Evolutionary conservation across 2,113 vertebrate species (phyloP), one percentile per base, ranked within the genome.

Genomic region (Ceyx cyanopectus): DNA sequence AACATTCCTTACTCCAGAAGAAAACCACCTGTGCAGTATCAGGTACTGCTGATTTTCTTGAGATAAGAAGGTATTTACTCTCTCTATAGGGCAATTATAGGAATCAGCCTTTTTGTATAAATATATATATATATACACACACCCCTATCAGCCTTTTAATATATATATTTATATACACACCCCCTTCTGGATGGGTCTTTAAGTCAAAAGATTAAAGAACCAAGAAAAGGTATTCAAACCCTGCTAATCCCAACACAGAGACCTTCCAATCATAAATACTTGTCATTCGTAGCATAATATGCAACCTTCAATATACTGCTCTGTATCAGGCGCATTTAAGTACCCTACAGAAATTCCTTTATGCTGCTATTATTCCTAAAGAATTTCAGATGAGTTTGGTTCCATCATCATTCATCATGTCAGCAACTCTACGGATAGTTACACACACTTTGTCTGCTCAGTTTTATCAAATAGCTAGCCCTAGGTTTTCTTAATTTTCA

Each of bases 401-500:
- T 82, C 94, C 78, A 80, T 82, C 86, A 86, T 90, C 90, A 92
- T 92, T 62, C 88, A 92, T 95, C 88, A 79, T 66, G 90, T 94
- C 93, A 95, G 69, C 58, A 62, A 53, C 83, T 92, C 83, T 54
- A 70, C 3, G 27, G 77, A 17, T 76, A 93, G 73, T 89, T 94
- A 84, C 81, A 73, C 81, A 79, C 73, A 86, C 58, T 92, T 89
- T 86, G 74, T 89, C 81, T 95, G 80, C 88, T 73, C 48, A 20
- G 45, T 61, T 93, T 81, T 83, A 41, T 81, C 83, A 78, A 79
- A 87, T 22, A 86, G 85, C 76, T 75, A 80, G 79, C 72, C 79
- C 75, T 78, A 74, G 83, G 53, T 93, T 88, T 88, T 94, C 82
- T 90, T 93, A 90, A 96, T 96, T 95, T 93, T 57, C 80, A 81